Percentiles rank a stretch among this genome's conserved stretches.
phyloP scores from a whole-genome alignment of 2,797 vertebrate genomes.

The Dallia pectoralis region DNA sequence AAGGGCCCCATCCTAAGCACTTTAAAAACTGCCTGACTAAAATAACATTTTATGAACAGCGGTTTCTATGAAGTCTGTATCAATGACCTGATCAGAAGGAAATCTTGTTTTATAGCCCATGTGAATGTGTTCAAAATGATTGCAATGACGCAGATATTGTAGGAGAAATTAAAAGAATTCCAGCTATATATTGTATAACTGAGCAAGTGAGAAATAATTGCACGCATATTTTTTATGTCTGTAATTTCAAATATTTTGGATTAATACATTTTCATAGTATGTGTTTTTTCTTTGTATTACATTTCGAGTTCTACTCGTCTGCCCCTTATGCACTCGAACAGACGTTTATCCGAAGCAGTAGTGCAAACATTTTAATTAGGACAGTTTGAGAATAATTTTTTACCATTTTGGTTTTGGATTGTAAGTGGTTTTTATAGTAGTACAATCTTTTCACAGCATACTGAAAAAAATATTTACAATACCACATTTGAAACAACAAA shows the following conservation, averaged over 20 bases:
- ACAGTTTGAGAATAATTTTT: not conserved
- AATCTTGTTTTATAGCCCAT: not conserved
- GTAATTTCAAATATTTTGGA: too few species aligned
- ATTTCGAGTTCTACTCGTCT: too few species aligned
- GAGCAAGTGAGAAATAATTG: too few species aligned
- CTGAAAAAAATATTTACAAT: conserved; percentile 9
- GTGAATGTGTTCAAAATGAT: not conserved
- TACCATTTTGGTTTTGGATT: not conserved
- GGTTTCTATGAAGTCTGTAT: not conserved
- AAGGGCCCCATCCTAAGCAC: not conserved
- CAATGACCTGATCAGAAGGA: not conserved
- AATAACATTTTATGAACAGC: not conserved
- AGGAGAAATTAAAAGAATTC: too few species aligned
- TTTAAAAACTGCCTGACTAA: conserved; percentile 2
- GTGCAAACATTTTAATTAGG: not conserved
- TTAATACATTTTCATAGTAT: too few species aligned
- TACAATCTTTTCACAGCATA: not conserved
- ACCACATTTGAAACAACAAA: conserved; percentile 5
- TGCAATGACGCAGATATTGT: not conserved
- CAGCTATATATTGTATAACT: too few species aligned
- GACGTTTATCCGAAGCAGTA: not conserved
- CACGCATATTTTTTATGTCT: too few species aligned
- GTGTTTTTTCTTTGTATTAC: too few species aligned
- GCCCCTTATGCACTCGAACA: too few species aligned
- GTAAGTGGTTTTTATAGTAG: not conserved